These are phyloP conservation scores for Flexamia atlantica DNA, from an alignment of 2,888 invertebrate species.

Conservation along the genomic window DNA sequence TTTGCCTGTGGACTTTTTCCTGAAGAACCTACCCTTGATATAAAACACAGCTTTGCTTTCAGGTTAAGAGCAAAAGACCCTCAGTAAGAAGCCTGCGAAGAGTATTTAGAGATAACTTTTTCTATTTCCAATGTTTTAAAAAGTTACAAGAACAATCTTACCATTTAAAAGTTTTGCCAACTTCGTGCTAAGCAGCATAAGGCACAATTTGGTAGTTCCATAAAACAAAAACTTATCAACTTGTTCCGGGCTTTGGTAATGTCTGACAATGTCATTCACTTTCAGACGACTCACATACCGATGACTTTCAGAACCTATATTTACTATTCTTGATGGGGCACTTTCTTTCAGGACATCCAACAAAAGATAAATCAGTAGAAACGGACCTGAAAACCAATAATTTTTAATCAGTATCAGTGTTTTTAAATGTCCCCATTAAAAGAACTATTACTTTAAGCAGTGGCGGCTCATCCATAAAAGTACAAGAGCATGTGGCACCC, in stretches of 20 bases:
- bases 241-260: slow-evolving; percentile 2
- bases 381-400: slow-evolving; percentile 73
- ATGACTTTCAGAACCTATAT: slow-evolving; percentile 76
- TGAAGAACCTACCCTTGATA: too few relatives aligned
- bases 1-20: too few relatives aligned
- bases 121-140: background rate
- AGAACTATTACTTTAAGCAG: too few relatives aligned
- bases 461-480: too few relatives aligned
- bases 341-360: slow-evolving; percentile 72
- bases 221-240: slow-evolving; percentile 56
- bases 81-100: too few relatives aligned
- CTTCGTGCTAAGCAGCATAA: slow-evolving; percentile 53
- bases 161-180: slow-evolving; percentile 54
- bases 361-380: slow-evolving; percentile 76
- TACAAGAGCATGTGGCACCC: too few relatives aligned
- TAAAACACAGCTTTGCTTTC: too few relatives aligned
- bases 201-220: slow-evolving; percentile 59
- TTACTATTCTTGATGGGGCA: slow-evolving; percentile 75
- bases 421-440: too few relatives aligned
- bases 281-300: slow-evolving; percentile 38
- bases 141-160: background rate
- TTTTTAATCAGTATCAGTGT: too few relatives aligned
- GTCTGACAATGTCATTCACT: slow-evolving; percentile 14
- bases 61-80: too few relatives aligned
- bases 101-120: too few relatives aligned